A percentile compares a stretch with the other conserved stretches of the same genome.
phyloP scores from a whole-genome alignment of 30 jellyfish, hydroid and myxozoan species.

The Cassiopea andromeda region DNA sequence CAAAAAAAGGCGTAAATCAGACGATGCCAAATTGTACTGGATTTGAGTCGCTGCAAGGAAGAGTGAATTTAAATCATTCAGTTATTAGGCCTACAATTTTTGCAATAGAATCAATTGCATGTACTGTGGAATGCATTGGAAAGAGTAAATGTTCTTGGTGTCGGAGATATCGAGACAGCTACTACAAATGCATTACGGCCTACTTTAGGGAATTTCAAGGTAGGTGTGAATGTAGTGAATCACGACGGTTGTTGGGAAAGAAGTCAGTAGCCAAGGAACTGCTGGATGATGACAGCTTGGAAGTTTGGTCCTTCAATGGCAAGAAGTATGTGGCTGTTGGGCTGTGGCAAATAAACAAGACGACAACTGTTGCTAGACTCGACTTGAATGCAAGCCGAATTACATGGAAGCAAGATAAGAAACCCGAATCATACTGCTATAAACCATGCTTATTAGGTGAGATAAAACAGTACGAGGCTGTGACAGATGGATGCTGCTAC shows the following conservation, averaged over 20 bases:
- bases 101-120: conserved; percentile 4
- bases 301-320: conserved; percentile 14
- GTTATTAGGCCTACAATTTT: neutral
- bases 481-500: neutral
- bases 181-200: conserved; percentile 20
- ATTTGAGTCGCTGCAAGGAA: conserved; percentile 10
- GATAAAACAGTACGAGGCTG: neutral
- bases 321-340: neutral
- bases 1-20: neutral
- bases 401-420: neutral
- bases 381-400: neutral
- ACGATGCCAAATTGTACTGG: conserved; percentile 30
- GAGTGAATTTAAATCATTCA: neutral
- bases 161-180: neutral
- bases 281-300: neutral
- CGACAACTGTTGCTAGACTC: neutral
- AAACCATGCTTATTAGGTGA: conserved; percentile 30
- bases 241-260: neutral
- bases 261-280: neutral
- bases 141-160: neutral
- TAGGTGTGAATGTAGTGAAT: neutral
- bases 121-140: neutral
- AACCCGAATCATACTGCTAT: conserved; percentile 56
- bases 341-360: conserved; percentile 5
- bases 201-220: neutral